phyloP scores from a whole-genome alignment of 2,888 invertebrate species.

The Ichneumoninae sp. region DNA sequence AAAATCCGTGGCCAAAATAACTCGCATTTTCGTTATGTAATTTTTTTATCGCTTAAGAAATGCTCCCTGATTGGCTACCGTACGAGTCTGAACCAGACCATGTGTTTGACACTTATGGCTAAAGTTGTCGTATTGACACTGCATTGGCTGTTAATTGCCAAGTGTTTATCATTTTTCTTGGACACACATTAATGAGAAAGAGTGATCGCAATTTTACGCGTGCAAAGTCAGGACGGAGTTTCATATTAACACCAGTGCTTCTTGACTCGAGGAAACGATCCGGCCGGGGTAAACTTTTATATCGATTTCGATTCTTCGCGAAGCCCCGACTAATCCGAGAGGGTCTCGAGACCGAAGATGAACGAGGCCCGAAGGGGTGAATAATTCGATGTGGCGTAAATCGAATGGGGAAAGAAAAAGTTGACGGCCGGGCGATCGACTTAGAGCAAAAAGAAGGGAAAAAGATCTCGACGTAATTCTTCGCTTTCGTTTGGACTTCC shows the following conservation, averaged over 20 bases:
- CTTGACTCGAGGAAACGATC: constrained; percentile 3
- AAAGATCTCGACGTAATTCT: constrained; percentile 3
- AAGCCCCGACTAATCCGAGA: constrained; percentile 21
- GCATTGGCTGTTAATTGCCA: no score
- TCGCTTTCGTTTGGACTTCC: constrained; percentile 5
- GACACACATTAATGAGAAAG: neutral
- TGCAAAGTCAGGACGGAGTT: neutral
- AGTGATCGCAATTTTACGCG: neutral
- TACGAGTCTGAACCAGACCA: no score
- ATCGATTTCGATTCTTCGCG: constrained; percentile 17
- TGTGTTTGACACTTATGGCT: no score
- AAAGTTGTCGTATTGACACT: no score
- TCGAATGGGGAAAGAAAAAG: constrained; percentile 20
- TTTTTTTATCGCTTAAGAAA: no score
- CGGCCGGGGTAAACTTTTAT: constrained; percentile 6
- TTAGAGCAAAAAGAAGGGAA: constrained; percentile 6
- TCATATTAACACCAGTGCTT: neutral
- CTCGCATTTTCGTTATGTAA: no score
- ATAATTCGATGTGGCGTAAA: constrained; percentile 37
- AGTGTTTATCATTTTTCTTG: no score
- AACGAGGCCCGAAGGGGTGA: constrained; percentile 34
- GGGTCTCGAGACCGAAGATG: constrained; percentile 43
- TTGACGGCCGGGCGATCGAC: constrained; percentile 30
- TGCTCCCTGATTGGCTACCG: no score
- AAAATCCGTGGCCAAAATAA: no score